Conservation (phyloP, 2,888 invertebrate species). For the Conchocele bisecta region DNA sequence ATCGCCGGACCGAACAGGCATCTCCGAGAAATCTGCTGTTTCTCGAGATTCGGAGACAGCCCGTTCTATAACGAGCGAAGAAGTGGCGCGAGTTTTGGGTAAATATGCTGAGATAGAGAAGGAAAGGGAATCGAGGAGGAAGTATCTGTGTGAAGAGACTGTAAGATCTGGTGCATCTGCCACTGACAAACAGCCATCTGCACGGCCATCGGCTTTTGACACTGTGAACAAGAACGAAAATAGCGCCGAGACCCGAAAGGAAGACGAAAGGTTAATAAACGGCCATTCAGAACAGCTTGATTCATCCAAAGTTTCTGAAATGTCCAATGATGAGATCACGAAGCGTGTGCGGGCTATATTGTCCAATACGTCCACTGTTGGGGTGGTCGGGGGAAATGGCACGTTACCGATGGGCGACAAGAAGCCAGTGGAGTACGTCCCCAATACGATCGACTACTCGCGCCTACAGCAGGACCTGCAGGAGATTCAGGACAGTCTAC, state of each 20-base stretch:
- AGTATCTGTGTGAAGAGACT: neutral
- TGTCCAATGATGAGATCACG: conserved; percentile 52
- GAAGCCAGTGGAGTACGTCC: conserved; percentile 13
- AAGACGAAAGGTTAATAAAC: neutral
- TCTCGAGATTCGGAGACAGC: conserved; percentile 51
- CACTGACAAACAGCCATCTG: neutral
- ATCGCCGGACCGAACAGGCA: conserved; percentile 18
- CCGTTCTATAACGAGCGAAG: conserved; percentile 62
- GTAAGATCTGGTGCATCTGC: neutral
- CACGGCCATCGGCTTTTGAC: conserved; percentile 44
- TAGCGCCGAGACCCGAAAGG: neutral
- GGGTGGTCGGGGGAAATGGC: conserved; percentile 3
- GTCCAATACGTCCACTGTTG: conserved; percentile 35
- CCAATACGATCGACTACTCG: conserved; percentile 66
- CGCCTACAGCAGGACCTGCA: conserved; percentile 76
- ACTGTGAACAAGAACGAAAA: conserved; percentile 15
- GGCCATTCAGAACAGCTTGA: neutral
- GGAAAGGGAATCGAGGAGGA: neutral
- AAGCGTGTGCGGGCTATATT: conserved; percentile 48
- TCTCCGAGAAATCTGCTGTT: conserved; percentile 19
- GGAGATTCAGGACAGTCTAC: conserved; percentile 76
- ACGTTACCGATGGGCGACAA: neutral
- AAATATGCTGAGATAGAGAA: conserved; percentile 41
- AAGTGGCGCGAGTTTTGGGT: conserved; percentile 62
- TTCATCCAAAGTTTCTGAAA: conserved; percentile 3